Base-by-base conservation (phyloP, 2,797 vertebrate species). In the Myotis vivesi region DNA sequence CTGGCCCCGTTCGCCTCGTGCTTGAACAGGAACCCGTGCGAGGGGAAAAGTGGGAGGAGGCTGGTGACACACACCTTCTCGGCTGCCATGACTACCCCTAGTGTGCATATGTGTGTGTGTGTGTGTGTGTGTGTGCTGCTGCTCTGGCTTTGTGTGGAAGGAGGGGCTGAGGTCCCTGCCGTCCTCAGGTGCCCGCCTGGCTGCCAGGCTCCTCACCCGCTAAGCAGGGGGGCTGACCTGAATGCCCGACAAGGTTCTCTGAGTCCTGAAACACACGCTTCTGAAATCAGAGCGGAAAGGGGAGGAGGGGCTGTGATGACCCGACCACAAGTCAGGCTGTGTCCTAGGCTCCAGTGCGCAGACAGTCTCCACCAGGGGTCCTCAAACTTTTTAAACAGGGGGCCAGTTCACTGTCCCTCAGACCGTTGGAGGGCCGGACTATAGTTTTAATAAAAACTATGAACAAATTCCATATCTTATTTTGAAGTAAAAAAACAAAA, bases 11-110 rank as follows among this genome's bases (percentile, higher is more conserved):
- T 57, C n/a, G 44, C 46, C 76, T 91, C 20, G 0, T 83, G 85
- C 62, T 69, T 44, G 81, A 89, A 55, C 28, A n/a, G 95, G 94
- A 95, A 85, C 94, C 66, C 6, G n/a, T 38, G 62, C 51, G 66
- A 75, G 53, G 92, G 86, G 38, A 69, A 86, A 57, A 49, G 77
- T 5, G 38, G 81, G 73, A 30, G 81, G 91, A 73, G 82, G 81
- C 82, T 36, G 49, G 17, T 69, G 89, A 84, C 75, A 33, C 71
- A 30, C 11, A 10, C 90, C 83, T 89, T n/a, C 19, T 75, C 19
- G 16, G 16, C 69, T 36, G 73, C 72, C 53, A 3, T 22, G 3
- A 2, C 15, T 0, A 6, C 28, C 36, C 46, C 79, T n/a, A 46
- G 0, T 0, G 11, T 25, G 49, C 36, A 2, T 11, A 22, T 22